These are phyloP conservation scores for Sinotaia quadrata DNA, from an alignment of 2,888 invertebrate genomes.

Conservation along the genomic window DNA sequence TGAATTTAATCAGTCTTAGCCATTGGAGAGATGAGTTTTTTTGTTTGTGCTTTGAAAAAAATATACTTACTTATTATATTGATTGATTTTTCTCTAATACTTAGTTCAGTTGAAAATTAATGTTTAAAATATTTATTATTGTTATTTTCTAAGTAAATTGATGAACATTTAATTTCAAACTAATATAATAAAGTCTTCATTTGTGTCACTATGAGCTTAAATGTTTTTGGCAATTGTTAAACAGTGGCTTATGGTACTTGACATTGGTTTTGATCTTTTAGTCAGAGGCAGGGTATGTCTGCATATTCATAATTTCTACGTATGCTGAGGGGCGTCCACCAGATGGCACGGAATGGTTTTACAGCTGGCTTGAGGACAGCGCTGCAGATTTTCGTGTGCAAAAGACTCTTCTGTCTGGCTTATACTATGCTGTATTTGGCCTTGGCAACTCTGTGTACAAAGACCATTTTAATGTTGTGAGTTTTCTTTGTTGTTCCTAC, in stretches of 20 bases:
- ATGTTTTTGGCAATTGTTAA: no score
- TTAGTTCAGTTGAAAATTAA: no score
- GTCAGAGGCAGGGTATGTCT: constrained; percentile 42
- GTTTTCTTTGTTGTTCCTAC: not conserved
- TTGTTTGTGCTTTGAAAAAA: no score
- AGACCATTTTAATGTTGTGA: constrained; percentile 62
- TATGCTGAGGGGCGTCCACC: constrained; percentile 75
- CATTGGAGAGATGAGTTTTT: no score
- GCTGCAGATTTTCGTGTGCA: constrained; percentile 75
- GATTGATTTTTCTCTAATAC: no score
- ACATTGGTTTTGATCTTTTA: constrained; percentile 25
- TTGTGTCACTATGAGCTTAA: no score
- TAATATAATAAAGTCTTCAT: no score
- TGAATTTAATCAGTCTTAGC: no score
- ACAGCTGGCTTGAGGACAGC: constrained; percentile 75
- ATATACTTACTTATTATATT: no score
- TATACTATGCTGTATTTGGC: constrained; percentile 75
- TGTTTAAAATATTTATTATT: no score
- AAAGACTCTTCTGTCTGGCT: constrained; percentile 72
- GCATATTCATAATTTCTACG: constrained; percentile 75
- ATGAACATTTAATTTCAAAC: no score
- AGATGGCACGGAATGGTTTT: constrained; percentile 74
- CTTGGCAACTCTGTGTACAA: constrained; percentile 75
- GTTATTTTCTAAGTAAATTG: no score
- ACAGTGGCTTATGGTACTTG: not conserved